These are phyloP conservation scores for Scyliorhinus canicula DNA, from an alignment of 2,797 vertebrate species.

Conservation along the genomic window DNA sequence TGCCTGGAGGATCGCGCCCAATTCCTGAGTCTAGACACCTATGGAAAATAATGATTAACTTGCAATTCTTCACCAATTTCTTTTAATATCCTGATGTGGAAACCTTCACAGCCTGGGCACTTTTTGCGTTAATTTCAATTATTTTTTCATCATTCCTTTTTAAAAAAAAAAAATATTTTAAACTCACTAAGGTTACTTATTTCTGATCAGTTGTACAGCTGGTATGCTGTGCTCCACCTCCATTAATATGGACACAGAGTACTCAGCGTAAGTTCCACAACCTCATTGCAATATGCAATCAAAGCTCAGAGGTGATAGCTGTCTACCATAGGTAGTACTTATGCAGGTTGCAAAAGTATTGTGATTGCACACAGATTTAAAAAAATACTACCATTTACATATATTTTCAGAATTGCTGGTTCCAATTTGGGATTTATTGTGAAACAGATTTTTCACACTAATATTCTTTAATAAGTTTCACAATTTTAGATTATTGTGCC, in stretches of 20 bases:
- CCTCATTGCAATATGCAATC: not conserved
- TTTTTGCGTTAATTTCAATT: not conserved
- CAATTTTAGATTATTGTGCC: not conserved
- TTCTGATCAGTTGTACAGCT: not conserved
- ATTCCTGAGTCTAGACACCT: not conserved
- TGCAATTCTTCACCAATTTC: not conserved
- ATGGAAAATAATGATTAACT: not conserved
- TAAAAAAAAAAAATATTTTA: not conserved
- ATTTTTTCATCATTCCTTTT: slow-evolving; percentile 15
- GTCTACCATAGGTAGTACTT: not conserved
- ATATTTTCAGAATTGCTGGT: not conserved
- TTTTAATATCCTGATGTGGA: not conserved
- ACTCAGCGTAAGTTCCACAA: not conserved
- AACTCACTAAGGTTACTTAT: not conserved
- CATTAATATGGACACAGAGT: not conserved
- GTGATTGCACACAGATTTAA: not conserved
- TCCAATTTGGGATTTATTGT: not conserved
- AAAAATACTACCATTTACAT: not conserved
- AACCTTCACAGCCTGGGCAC: not conserved
- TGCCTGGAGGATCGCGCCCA: too few species aligned
- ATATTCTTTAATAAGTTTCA: not conserved
- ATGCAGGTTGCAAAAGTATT: not conserved
- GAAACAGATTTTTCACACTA: not conserved
- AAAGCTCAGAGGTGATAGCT: not conserved
- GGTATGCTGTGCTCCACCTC: not conserved